phyloP scores from a whole-genome alignment of 1,140 invertebrate species.

The Dryas iulia region DNA sequence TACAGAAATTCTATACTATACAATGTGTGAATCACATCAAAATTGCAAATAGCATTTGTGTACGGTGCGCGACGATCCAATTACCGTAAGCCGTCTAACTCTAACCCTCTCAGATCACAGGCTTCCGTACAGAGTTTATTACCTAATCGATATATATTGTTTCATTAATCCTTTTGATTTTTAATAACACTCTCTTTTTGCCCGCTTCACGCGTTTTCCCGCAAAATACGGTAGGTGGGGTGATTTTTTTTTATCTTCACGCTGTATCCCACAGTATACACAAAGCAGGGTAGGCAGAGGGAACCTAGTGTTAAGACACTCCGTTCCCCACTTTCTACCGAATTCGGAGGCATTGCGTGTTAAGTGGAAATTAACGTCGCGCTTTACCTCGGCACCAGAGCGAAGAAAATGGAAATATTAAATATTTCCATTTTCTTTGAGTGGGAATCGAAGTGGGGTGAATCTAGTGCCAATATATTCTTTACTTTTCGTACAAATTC shows the following conservation, averaged over 20 bases:
- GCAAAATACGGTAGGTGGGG: background rate
- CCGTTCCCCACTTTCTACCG: background rate
- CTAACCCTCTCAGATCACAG: background rate
- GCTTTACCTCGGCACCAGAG: too few species aligned
- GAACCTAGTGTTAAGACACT: background rate
- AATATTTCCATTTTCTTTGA: too few species aligned
- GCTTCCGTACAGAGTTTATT: background rate
- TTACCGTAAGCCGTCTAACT: background rate
- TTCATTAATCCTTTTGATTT: background rate
- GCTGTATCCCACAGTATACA: background rate
- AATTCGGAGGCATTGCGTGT: too few species aligned
- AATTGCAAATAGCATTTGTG: conserved; percentile 1
- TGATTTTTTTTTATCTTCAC: background rate
- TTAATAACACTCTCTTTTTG: too few species aligned
- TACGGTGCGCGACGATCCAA: background rate
- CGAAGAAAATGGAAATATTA: too few species aligned
- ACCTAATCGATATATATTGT: background rate
- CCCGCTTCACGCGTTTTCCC: background rate
- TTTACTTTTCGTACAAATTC: too few species aligned
- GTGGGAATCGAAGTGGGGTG: too few species aligned
- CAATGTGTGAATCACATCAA: background rate
- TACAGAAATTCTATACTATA: background rate
- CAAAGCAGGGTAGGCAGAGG: background rate
- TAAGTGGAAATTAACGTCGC: too few species aligned
- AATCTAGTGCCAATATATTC: too few species aligned